Evolutionary conservation across 2,888 invertebrate genomes (phyloP).

Genomic region (Arrhopalites spinosus): DNA sequence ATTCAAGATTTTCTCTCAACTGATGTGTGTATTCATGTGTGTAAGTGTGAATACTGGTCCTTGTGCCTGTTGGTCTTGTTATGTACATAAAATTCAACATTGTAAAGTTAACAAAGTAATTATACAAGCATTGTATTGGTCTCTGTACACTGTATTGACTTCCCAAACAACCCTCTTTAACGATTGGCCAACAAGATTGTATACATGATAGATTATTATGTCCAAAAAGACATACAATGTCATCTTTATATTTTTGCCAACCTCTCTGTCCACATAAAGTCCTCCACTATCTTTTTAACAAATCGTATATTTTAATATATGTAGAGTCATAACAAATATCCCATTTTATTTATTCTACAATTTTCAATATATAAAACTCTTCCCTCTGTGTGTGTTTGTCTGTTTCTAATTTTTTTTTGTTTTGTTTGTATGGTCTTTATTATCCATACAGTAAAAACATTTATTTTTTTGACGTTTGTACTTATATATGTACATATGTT

Average conservation of each 20-base stretch:
- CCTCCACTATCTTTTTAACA: background rate
- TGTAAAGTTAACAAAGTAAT: constrained; percentile 35
- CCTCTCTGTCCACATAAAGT: background rate
- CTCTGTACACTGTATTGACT: constrained; percentile 29
- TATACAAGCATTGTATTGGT: constrained; percentile 35
- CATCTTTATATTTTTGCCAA: constrained; percentile 22
- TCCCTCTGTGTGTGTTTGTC: background rate
- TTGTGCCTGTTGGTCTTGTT: background rate
- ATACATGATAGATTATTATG: constrained; percentile 23
- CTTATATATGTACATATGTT: no score
- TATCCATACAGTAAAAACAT: no score
- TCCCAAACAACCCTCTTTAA: constrained; percentile 33
- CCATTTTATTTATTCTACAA: background rate
- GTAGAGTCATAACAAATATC: background rate
- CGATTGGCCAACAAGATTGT: constrained; percentile 28
- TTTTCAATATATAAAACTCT: background rate
- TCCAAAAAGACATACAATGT: constrained; percentile 5
- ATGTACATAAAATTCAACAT: constrained; percentile 21
- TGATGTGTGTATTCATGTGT: background rate
- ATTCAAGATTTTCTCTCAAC: background rate
- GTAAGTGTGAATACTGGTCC: constrained; percentile 1
- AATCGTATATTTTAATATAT: background rate
- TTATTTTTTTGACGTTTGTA: no score
- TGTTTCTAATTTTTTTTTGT: no score
- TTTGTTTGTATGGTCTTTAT: no score